Percentiles rank a stretch among this genome's conserved stretches.
phyloP scores from a whole-genome alignment of 2,888 invertebrate species.

The Apotomis betuletana region DNA sequence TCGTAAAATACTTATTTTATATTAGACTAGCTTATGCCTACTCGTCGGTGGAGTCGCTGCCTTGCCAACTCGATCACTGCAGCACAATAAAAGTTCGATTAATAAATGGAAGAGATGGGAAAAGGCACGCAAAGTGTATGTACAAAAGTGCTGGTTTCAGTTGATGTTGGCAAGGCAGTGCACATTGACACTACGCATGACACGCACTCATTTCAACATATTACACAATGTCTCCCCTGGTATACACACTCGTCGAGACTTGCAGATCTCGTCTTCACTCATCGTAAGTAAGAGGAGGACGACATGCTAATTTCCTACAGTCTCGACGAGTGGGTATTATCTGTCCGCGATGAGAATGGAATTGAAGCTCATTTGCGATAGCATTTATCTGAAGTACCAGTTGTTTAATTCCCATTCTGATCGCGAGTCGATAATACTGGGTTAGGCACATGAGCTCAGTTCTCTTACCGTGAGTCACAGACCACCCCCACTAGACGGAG shows the following conservation, averaged over 20 bases:
- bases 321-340: too few species aligned
- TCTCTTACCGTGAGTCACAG: too few species aligned
- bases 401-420: too few species aligned
- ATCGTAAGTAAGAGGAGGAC: too few species aligned
- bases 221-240: neutral
- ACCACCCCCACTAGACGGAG: too few species aligned
- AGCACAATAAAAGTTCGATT: constrained; percentile 63
- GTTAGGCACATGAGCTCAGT: too few species aligned
- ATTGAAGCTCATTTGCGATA: too few species aligned
- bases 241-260: neutral
- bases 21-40: constrained; percentile 54
- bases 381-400: too few species aligned
- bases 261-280: too few species aligned
- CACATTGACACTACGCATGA: constrained; percentile 52
- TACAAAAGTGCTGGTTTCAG: constrained; percentile 64
- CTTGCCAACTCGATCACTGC: constrained; percentile 77
- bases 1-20: constrained; percentile 50
- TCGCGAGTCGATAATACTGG: too few species aligned
- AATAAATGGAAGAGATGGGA: constrained; percentile 43
- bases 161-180: constrained; percentile 73
- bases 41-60: constrained; percentile 63
- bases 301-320: too few species aligned
- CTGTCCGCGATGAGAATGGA: too few species aligned
- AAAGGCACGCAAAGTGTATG: constrained; percentile 70
- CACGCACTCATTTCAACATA: constrained; percentile 8